Percentiles rank a stretch among this genome's conserved stretches.
phyloP scores from a whole-genome alignment of 2,113 vertebrate species.

The Scomber japonicus region DNA sequence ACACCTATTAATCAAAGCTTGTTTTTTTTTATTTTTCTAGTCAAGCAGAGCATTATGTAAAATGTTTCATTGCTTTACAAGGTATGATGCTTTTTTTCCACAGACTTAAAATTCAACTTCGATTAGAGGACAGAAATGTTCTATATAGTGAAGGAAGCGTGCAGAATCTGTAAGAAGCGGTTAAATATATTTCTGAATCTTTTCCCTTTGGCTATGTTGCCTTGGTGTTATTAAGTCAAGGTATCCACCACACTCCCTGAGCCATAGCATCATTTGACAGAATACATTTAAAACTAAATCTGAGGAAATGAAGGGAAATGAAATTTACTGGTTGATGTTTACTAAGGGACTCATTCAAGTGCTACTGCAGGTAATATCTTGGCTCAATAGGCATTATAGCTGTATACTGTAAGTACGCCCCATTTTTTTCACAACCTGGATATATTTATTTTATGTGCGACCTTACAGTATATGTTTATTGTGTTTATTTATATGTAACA shows the following conservation, averaged over 20 bases:
- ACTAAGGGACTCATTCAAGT: constrained; percentile 54
- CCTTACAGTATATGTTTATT: constrained; percentile 52
- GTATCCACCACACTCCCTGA: constrained; percentile 18
- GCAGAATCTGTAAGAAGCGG: background rate
- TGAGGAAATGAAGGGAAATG: constrained; percentile 44
- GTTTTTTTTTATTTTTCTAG: too few species aligned
- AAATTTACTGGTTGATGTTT: constrained; percentile 61
- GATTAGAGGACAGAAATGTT: background rate
- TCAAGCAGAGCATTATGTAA: background rate
- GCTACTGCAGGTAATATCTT: constrained; percentile 54
- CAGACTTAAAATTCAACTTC: background rate
- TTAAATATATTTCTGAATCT: constrained; percentile 25
- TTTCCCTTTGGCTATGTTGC: constrained; percentile 27
- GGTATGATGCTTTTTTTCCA: background rate
- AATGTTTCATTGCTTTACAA: background rate
- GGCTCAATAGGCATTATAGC: constrained; percentile 18
- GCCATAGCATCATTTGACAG: constrained; percentile 39
- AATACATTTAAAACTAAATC: constrained; percentile 58
- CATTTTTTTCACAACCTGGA: constrained; percentile 40
- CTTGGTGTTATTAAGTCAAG: constrained; percentile 17
- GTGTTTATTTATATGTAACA: constrained; percentile 46
- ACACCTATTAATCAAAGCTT: too few species aligned
- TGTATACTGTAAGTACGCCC: constrained; percentile 22
- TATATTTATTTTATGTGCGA: constrained; percentile 51
- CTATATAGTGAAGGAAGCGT: background rate